phyloP scores from a whole-genome alignment of 2,113 vertebrate genomes.

The Pelobates fuscus region DNA sequence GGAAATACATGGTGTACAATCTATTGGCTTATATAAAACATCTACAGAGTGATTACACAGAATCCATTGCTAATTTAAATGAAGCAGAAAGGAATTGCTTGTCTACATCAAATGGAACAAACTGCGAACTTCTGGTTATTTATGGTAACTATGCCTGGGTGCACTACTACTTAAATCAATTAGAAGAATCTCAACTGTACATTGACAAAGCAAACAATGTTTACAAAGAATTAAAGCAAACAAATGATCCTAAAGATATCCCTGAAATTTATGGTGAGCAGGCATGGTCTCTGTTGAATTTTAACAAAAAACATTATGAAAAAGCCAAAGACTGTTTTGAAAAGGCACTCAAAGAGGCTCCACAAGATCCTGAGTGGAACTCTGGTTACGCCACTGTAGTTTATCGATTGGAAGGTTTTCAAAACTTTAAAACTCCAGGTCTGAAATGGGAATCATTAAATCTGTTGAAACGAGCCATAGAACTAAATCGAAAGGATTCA shows the following conservation, averaged over 20 bases:
- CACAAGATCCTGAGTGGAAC: conserved; percentile 68
- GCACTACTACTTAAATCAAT: conserved; percentile 64
- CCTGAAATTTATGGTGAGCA: conserved; percentile 71
- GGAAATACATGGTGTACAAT: conserved; percentile 61
- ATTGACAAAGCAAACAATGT: conserved; percentile 57
- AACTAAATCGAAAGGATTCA: conserved; percentile 62
- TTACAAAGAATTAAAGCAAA: conserved; percentile 51
- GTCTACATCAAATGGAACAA: conserved; percentile 48
- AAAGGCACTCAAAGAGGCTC: conserved; percentile 66
- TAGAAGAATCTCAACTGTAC: conserved; percentile 42
- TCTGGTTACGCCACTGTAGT: conserved; percentile 63
- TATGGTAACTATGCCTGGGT: conserved; percentile 79
- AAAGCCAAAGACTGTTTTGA: conserved; percentile 70
- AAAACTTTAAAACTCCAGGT: accelerated
- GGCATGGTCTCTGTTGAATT: conserved; percentile 72
- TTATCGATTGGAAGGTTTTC: conserved; percentile 59
- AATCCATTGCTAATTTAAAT: conserved; percentile 65
- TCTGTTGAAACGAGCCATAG: conserved; percentile 62
- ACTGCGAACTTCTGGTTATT: conserved; percentile 64
- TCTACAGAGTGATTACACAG: conserved; percentile 62
- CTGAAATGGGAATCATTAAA: conserved; percentile 41
- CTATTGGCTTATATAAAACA: conserved; percentile 68
- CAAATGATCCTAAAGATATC: conserved; percentile 48
- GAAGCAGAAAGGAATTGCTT: conserved; percentile 59
- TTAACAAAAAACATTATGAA: conserved; percentile 60